Conservation (phyloP, 2,113 vertebrate species). For the Antechinus flavipes region DNA sequence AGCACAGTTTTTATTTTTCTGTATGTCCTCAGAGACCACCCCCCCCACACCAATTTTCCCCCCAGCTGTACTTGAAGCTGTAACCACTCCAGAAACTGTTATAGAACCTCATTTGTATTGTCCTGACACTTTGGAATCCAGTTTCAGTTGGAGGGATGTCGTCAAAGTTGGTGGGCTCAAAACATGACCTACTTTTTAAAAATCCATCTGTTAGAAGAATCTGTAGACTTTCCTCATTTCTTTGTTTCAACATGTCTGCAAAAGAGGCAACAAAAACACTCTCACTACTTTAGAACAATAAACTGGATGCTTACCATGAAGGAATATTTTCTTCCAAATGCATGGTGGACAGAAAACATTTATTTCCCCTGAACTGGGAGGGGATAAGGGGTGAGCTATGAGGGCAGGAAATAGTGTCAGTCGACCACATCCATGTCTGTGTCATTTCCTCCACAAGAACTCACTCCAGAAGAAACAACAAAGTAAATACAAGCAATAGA, state of each 20-base stretch:
- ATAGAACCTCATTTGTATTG: slow-evolving; percentile 77
- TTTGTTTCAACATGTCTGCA: slow-evolving; percentile 75
- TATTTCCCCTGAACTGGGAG: slow-evolving; percentile 42
- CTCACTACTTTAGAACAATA: slow-evolving; percentile 64
- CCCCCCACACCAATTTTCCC: slow-evolving; percentile 57
- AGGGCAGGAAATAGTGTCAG: neutral
- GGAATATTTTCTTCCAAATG: slow-evolving; percentile 47
- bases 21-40: slow-evolving; percentile 58
- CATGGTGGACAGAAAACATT: neutral
- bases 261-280: slow-evolving; percentile 66
- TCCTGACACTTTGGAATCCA: slow-evolving; percentile 77
- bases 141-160: slow-evolving; percentile 74
- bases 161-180: slow-evolving; percentile 80
- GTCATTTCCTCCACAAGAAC: slow-evolving; percentile 28
- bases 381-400: neutral
- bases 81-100: slow-evolving; percentile 77
- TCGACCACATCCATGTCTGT: slow-evolving; percentile 11
- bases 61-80: slow-evolving; percentile 75
- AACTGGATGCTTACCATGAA: slow-evolving; percentile 39
- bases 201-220: slow-evolving; percentile 76
- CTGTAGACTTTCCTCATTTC: slow-evolving; percentile 73
- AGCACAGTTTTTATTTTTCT: slow-evolving; percentile 55
- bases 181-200: slow-evolving; percentile 78
- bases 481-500: neutral
- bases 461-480: slow-evolving; percentile 12